Conservation (phyloP, 2,888 invertebrate species). For the Volucella inanis region DNA sequence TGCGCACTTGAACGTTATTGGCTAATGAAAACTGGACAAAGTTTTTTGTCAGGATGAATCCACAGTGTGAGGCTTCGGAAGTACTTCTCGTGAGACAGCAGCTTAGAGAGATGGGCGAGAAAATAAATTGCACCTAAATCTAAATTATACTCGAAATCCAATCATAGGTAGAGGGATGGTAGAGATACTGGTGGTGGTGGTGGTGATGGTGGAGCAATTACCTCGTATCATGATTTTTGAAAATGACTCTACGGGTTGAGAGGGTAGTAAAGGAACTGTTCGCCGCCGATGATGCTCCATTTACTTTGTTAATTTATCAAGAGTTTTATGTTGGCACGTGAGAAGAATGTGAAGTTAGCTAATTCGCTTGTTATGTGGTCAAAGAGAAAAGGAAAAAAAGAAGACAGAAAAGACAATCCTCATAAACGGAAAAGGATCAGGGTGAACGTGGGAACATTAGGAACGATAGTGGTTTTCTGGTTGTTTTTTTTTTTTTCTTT, state of each 20-base stretch:
- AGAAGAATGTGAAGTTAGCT: conserved; percentile 78
- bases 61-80: too few relatives aligned
- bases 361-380: conserved; percentile 54
- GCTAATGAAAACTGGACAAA: conserved; percentile 39
- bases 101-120: conserved; percentile 41
- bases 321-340: conserved; percentile 81
- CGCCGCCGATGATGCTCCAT: conserved; percentile 69
- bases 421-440: conserved; percentile 56
- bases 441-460: conserved; percentile 40
- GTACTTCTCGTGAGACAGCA: conserved; percentile 25
- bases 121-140: conserved; percentile 78
- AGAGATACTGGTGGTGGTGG: too few relatives aligned
- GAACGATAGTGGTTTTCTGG: conserved; percentile 19
- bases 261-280: conserved; percentile 70
- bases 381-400: neutral
- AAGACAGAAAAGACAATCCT: conserved; percentile 16
- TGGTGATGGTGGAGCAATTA: conserved; percentile 64
- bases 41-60: conserved; percentile 19
- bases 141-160: conserved; percentile 77
- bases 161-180: conserved; percentile 53
- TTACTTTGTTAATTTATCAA: conserved; percentile 81
- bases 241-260: neutral
- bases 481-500: conserved; percentile 12
- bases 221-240: conserved; percentile 4
- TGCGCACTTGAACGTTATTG: conserved; percentile 61